Conservation (phyloP, 2,888 invertebrate genomes). For the Dorcus hopei region DNA sequence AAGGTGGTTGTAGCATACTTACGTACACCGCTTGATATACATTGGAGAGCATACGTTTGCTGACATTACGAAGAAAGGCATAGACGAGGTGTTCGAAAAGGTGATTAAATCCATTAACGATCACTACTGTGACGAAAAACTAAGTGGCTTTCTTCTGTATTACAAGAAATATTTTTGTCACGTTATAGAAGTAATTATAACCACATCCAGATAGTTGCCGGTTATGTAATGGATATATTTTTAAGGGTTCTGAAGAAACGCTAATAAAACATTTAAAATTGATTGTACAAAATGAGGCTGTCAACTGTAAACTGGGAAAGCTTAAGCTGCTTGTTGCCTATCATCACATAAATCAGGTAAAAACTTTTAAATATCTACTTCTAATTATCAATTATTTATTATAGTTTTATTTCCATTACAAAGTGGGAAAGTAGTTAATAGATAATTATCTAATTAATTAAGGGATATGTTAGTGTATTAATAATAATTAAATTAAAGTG, state of each 20-base stretch:
- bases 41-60: constrained; percentile 49
- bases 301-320: constrained; percentile 37
- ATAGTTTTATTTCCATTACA: no score
- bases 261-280: constrained; percentile 50
- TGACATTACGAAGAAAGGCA: constrained; percentile 38
- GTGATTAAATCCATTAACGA: constrained; percentile 36
- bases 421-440: no score
- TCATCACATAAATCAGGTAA: constrained; percentile 51
- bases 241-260: constrained; percentile 54
- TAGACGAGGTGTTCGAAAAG: constrained; percentile 43
- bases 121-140: constrained; percentile 25
- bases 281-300: constrained; percentile 35
- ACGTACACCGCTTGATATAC: constrained; percentile 52
- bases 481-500: no score
- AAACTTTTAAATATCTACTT: no score
- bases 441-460: no score
- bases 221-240: neutral
- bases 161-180: constrained; percentile 28
- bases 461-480: no score
- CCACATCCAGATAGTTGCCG: neutral
- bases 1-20: constrained; percentile 48
- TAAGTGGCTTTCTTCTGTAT: constrained; percentile 26
- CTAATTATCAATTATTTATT: no score
- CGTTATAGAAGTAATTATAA: constrained; percentile 36
- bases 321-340: constrained; percentile 50